Conservation (phyloP, 2,797 vertebrate genomes). For the Darevskia mixta region DNA sequence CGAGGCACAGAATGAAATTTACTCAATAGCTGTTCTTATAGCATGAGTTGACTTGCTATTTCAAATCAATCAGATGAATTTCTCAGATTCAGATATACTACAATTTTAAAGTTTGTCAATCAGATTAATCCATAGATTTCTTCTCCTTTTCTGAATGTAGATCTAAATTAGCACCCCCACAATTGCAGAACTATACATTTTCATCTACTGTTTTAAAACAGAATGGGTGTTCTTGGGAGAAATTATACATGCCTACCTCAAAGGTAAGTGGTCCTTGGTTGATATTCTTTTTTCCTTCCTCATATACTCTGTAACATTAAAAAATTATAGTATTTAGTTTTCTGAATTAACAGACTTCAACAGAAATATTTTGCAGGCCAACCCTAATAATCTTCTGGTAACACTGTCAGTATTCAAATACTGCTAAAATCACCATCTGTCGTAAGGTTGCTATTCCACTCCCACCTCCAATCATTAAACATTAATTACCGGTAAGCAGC, state of each 20-base stretch:
- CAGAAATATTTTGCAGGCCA: neutral
- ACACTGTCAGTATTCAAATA: neutral
- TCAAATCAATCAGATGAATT: neutral
- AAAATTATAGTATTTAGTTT: neutral
- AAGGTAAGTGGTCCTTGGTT: conserved; percentile 58
- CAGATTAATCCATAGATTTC: accelerated
- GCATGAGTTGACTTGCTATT: neutral
- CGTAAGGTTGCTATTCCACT: neutral
- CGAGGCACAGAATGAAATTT: neutral
- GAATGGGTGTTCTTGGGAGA: conserved; percentile 26
- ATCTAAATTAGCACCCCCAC: neutral
- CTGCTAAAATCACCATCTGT: neutral
- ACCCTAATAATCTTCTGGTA: neutral
- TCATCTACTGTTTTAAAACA: neutral
- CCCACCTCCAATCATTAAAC: neutral
- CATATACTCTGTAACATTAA: conserved; percentile 69
- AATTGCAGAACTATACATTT: neutral
- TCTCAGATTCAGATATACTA: neutral
- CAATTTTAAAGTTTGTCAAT: neutral
- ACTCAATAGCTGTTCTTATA: neutral
- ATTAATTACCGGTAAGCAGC: neutral
- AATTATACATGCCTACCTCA: conserved; percentile 72
- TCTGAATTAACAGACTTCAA: neutral
- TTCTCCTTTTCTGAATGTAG: too few species aligned
- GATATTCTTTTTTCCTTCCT: conserved; percentile 67